Evolutionary conservation across 2,113 vertebrate species (phyloP).

Genomic region (Clarias batrachus): DNA sequence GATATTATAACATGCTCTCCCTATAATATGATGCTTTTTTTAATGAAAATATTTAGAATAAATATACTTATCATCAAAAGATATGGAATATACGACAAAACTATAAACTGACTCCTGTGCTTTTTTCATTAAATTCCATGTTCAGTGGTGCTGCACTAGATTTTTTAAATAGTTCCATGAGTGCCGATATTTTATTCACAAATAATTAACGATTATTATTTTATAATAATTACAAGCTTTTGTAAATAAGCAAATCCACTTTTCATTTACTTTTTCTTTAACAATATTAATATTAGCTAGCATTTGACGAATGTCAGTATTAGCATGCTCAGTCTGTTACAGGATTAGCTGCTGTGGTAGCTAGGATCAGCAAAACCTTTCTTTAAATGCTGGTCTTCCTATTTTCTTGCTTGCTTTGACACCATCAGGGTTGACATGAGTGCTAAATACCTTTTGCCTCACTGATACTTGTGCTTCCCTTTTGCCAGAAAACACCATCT

Average conservation of each 20-base stretch:
- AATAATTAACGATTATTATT: neutral
- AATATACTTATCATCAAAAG: no score
- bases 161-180: neutral
- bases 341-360: neutral
- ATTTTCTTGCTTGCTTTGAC: neutral
- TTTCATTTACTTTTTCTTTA: neutral
- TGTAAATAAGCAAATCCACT: neutral
- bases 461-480: neutral
- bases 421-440: neutral
- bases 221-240: neutral
- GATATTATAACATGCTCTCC: no score
- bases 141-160: neutral
- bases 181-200: neutral
- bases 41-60: no score
- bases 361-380: neutral
- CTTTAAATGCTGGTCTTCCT: neutral
- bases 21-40: no score
- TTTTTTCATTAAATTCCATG: neutral
- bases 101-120: neutral
- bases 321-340: neutral
- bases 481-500: neutral
- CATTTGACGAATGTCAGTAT: neutral
- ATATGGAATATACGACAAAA: no score
- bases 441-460: neutral
- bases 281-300: neutral